A percentile compares a stretch with the other conserved stretches of the same genome.
Evolutionary conservation across 2,113 vertebrate species (phyloP).

Genomic region (Pituophis catenifer): DNA sequence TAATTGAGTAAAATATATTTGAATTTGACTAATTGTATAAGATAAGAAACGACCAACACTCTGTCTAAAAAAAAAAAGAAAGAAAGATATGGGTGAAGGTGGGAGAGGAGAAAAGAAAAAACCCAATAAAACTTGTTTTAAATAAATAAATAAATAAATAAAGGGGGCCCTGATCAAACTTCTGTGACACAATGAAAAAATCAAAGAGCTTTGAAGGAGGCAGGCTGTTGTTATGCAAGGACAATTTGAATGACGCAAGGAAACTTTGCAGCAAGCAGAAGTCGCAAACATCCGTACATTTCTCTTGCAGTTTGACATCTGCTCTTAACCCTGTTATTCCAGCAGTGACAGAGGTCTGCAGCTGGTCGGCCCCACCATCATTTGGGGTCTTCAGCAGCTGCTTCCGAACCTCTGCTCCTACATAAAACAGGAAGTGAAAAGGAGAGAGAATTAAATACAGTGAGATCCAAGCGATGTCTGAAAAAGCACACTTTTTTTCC

Average conservation of each 20-base stretch:
- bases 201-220: slow-evolving; percentile 1
- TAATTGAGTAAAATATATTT: too few species aligned
- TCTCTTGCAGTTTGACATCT: slow-evolving; percentile 20
- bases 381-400: slow-evolving; percentile 22
- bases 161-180: not conserved
- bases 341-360: not conserved
- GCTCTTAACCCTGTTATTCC: slow-evolving; percentile 25
- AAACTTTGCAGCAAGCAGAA: slow-evolving; percentile 2
- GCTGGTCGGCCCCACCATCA: slow-evolving; percentile 8
- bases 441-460: not conserved
- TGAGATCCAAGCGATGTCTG: not conserved
- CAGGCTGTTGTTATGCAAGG: not conserved
- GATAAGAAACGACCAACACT: too few species aligned
- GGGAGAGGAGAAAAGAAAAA: too few species aligned
- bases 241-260: not conserved
- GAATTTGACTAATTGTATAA: too few species aligned
- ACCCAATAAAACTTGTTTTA: too few species aligned
- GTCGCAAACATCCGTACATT: not conserved
- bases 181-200: not conserved
- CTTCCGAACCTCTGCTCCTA: slow-evolving; percentile 1
- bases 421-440: slow-evolving; percentile 8
- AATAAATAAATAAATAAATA: too few species aligned
- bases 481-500: not conserved
- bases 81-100: too few species aligned
- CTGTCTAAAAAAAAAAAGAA: too few species aligned